Percentiles rank a stretch among this genome's conserved stretches.
Evolutionary conservation across 2,888 invertebrate genomes (phyloP).

Genomic region (Glomeris marginata): DNA sequence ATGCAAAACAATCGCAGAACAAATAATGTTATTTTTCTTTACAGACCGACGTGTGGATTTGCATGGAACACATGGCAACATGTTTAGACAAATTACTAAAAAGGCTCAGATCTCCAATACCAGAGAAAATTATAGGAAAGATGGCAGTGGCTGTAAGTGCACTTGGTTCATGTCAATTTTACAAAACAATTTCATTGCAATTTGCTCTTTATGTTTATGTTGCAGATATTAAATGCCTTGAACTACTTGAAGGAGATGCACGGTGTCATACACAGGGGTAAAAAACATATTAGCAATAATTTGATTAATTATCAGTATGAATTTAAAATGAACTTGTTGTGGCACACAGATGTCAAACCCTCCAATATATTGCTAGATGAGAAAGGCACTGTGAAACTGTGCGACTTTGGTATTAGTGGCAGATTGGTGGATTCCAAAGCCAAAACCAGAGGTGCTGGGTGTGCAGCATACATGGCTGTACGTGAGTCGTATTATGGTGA

Average conservation of each 20-base stretch:
- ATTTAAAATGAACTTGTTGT: not conserved
- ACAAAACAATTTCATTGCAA: constrained; percentile 21
- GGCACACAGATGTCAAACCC: constrained; percentile 86
- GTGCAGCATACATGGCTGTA: constrained; percentile 99
- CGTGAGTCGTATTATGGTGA: constrained; percentile 19
- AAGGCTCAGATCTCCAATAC: constrained; percentile 69
- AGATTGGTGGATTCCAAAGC: constrained; percentile 96
- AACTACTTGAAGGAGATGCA: constrained; percentile 95
- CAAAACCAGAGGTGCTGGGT: constrained; percentile 89
- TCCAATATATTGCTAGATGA: constrained; percentile 95
- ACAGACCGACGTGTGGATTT: constrained; percentile 85
- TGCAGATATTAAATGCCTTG: constrained; percentile 82
- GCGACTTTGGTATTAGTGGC: constrained; percentile 99
- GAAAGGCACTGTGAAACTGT: constrained; percentile 88
- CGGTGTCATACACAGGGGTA: constrained; percentile 80
- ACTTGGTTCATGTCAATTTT: constrained; percentile 13
- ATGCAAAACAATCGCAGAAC: not conserved
- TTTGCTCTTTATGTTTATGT: constrained; percentile 18
- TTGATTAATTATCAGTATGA: no score
- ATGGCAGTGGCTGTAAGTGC: constrained; percentile 80
- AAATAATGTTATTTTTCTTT: constrained; percentile 11
- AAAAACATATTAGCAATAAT: no score
- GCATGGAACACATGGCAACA: constrained; percentile 99
- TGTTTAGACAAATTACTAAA: constrained; percentile 95
- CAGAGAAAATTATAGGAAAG: constrained; percentile 90